Percentiles rank a stretch among this genome's conserved stretches.
Conservation (phyloP, 2,888 invertebrate species). For the Nomada ruficornis region DNA sequence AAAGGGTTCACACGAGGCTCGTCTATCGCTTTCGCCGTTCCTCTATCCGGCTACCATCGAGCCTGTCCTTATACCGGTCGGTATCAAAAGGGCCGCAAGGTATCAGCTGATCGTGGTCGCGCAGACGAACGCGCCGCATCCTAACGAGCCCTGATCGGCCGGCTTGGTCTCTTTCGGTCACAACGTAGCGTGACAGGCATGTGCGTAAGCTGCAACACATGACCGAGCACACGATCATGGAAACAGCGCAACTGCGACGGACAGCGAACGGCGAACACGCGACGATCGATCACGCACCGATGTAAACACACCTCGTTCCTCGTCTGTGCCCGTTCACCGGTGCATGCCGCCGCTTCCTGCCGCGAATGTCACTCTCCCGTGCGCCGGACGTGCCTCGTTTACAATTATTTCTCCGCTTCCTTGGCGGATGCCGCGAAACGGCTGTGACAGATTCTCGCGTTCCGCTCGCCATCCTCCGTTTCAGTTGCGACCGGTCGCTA, state of each 20-base stretch:
- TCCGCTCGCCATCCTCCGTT: background rate
- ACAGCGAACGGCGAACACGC: conserved; percentile 67
- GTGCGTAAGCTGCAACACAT: conserved; percentile 67
- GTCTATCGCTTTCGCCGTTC: background rate
- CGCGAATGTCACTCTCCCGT: conserved; percentile 60
- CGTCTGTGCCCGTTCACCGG: conserved; percentile 61
- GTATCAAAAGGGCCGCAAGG: conserved; percentile 30
- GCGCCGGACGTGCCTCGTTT: conserved; percentile 68
- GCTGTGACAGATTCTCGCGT: conserved; percentile 37
- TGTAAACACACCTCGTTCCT: conserved; percentile 65
- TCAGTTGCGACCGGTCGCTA: background rate
- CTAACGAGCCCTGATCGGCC: conserved; percentile 50
- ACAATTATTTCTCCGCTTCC: conserved; percentile 71
- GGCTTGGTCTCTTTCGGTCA: conserved; percentile 41
- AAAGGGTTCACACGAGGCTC: background rate
- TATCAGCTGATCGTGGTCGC: conserved; percentile 62
- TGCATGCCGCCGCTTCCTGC: conserved; percentile 69
- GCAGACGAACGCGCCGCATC: conserved; percentile 31
- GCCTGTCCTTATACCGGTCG: background rate
- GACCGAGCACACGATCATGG: conserved; percentile 59
- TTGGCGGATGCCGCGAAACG: conserved; percentile 50
- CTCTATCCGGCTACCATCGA: conserved; percentile 1
- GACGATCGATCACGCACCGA: conserved; percentile 77
- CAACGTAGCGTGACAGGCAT: conserved; percentile 46
- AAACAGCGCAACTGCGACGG: conserved; percentile 57